phyloP scores from a whole-genome alignment of 64 coral and sea anemone genomes.

The Stylophora pistillata region DNA sequence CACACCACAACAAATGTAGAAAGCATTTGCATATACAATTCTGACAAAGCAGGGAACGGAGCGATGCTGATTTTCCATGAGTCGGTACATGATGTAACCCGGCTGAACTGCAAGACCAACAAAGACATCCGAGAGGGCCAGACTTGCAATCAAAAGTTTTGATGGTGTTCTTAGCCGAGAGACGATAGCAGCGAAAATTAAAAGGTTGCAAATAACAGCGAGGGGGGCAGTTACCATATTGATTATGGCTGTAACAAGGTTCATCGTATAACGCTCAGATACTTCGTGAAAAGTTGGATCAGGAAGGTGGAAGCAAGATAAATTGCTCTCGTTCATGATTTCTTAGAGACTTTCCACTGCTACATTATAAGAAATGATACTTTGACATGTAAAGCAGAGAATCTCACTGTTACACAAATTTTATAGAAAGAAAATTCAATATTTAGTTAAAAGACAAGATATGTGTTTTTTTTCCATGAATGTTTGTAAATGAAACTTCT shows the following conservation, averaged over 20 bases:
- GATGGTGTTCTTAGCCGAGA: slow-evolving; percentile 19
- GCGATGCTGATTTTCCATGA: slow-evolving; percentile 50
- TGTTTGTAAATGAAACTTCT: no score
- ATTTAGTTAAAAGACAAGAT: no score
- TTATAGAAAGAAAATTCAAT: no score
- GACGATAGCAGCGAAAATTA: background rate
- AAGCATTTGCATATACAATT: slow-evolving; percentile 54
- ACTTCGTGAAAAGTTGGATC: background rate
- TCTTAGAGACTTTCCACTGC: background rate
- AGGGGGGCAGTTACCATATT: background rate
- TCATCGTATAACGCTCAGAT: background rate
- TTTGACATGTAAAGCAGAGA: no score
- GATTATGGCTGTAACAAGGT: background rate
- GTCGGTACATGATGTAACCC: slow-evolving; percentile 36
- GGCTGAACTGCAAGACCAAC: slow-evolving; percentile 60
- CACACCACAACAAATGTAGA: slow-evolving; percentile 62
- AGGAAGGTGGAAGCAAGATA: background rate
- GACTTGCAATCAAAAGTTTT: slow-evolving; percentile 39
- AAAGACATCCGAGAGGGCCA: slow-evolving; percentile 52
- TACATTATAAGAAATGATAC: no score
- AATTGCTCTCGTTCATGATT: background rate
- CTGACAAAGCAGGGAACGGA: slow-evolving; percentile 50
- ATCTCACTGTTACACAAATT: no score
- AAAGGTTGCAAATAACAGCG: background rate
- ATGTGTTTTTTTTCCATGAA: no score